A percentile compares a stretch with the other conserved stretches of the same genome.
Evolutionary conservation across 2,797 vertebrate species (phyloP).

Genomic region (Cheirogaleus major): DNA sequence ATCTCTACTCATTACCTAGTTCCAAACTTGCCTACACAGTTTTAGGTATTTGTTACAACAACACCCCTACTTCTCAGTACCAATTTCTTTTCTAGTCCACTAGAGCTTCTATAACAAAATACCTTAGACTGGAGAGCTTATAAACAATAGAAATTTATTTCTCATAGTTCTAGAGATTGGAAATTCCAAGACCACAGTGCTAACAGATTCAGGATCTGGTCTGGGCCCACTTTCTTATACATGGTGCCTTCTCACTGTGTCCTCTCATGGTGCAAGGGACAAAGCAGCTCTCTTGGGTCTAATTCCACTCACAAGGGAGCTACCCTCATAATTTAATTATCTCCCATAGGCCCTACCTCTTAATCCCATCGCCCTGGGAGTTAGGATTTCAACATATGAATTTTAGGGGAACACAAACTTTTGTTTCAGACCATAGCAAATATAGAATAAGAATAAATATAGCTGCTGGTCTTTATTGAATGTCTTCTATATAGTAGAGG

Average conservation of each 20-base stretch:
- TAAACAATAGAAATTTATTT: neutral
- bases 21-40: neutral
- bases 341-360: neutral
- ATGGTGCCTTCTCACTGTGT: neutral
- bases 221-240: neutral
- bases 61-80: neutral
- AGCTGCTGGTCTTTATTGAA: neutral
- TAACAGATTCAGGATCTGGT: neutral
- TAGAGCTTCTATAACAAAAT: neutral
- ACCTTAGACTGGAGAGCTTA: neutral
- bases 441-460: neutral
- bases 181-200: neutral
- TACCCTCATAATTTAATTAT: neutral
- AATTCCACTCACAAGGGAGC: neutral
- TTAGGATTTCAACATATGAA: neutral
- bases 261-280: neutral
- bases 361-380: neutral
- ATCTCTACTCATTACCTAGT: neutral
- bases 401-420: neutral
- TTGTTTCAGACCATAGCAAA: neutral
- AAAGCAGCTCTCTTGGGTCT: neutral
- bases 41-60: neutral
- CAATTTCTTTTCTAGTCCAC: neutral
- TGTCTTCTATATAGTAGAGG: neutral
- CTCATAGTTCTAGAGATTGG: neutral